phyloP scores from a whole-genome alignment of 2,113 vertebrate genomes.

The Motacilla alba region DNA sequence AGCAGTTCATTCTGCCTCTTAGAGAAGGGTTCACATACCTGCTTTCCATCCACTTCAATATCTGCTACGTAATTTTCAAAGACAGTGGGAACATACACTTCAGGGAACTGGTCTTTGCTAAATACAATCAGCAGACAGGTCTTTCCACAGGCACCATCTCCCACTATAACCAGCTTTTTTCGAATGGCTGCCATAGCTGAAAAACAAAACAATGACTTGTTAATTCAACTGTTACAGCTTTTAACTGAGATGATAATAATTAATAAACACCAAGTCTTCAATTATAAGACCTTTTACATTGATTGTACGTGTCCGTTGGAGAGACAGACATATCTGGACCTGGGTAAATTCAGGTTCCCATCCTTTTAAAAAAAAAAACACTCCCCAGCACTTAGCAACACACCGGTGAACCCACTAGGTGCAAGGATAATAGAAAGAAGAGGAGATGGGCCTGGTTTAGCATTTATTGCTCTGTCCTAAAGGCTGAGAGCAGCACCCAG shows the following conservation, averaged over 20 bases:
- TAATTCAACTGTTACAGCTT: not conserved
- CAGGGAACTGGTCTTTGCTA: conserved; percentile 98
- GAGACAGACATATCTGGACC: not conserved
- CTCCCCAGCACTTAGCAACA: not conserved
- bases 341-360: not conserved
- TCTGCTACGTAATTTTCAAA: conserved; percentile 99
- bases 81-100: conserved; percentile 96
- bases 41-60: conserved; percentile 96
- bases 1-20: not conserved
- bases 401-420: not conserved
- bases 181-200: conserved; percentile 97
- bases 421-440: not conserved
- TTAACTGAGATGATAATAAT: not conserved
- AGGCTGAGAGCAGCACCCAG: not conserved
- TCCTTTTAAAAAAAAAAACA: not conserved
- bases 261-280: not conserved
- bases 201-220: not conserved
- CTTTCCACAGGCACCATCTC: conserved; percentile 97
- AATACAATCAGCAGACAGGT: conserved; percentile 98
- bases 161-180: conserved; percentile 99
- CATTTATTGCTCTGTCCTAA: not conserved
- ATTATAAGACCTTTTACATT: not conserved
- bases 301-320: not conserved
- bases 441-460: not conserved
- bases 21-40: conserved; percentile 74